Evolutionary conservation across 2,113 vertebrate species (phyloP).

Genomic region (Neodon shergylaensis): DNA sequence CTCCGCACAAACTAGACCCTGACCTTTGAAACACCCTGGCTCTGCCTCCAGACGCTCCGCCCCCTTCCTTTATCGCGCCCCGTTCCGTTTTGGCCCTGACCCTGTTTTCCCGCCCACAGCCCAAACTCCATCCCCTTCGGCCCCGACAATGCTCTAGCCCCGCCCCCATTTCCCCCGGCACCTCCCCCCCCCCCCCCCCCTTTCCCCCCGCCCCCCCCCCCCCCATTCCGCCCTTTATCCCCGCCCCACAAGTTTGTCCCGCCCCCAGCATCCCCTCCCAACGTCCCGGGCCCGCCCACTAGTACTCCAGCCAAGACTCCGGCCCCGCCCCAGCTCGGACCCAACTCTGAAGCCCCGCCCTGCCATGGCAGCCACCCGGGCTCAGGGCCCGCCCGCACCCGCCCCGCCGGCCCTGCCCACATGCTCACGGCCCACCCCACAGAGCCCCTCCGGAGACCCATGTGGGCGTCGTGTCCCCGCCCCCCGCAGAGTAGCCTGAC

Average conservation of each 20-base stretch:
- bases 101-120: too few relatives aligned
- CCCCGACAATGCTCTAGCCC: background rate
- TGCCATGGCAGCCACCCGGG: background rate
- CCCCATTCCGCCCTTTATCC: background rate
- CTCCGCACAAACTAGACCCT: background rate
- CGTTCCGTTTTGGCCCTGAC: background rate
- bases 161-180: background rate
- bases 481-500: constrained; percentile 59
- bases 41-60: too few relatives aligned
- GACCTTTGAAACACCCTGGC: background rate
- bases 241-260: background rate
- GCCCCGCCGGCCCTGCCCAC: background rate
- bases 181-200: background rate
- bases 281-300: background rate
- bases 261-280: background rate
- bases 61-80: background rate
- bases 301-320: too few relatives aligned
- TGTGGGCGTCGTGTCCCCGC: constrained; percentile 73
- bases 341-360: background rate
- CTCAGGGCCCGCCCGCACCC: background rate
- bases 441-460: background rate
- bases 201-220: background rate
- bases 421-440: background rate
- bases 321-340: background rate
- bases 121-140: background rate